These are phyloP conservation scores for Hydrocynus forskahlii DNA, from an alignment of 2,797 vertebrate genomes.

Conservation along the genomic window DNA sequence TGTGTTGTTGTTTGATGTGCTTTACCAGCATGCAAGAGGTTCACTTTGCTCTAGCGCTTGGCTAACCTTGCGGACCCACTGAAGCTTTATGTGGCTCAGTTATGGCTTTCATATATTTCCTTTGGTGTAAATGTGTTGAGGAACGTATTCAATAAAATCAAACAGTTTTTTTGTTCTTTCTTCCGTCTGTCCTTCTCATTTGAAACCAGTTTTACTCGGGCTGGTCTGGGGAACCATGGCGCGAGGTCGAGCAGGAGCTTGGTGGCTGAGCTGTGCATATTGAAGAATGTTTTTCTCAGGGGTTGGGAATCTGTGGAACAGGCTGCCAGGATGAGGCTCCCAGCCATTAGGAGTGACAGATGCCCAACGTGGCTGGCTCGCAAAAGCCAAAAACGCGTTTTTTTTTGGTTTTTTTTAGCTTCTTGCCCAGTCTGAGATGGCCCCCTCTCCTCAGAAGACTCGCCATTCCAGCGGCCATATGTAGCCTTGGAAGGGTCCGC, in stretches of 20 bases:
- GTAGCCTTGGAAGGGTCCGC: slow-evolving; percentile 57
- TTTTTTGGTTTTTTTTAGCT: slow-evolving; percentile 67
- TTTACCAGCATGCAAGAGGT: background rate
- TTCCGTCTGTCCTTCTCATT: background rate
- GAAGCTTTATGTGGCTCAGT: background rate
- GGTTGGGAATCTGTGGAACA: slow-evolving; percentile 62
- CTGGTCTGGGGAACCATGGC: slow-evolving; percentile 12
- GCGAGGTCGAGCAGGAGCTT: slow-evolving; percentile 35
- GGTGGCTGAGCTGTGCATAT: slow-evolving; percentile 58
- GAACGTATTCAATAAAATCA: background rate
- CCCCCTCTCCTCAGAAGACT: slow-evolving; percentile 67
- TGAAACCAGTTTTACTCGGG: background rate
- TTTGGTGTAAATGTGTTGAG: background rate
- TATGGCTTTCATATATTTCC: background rate
- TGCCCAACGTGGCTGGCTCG: slow-evolving; percentile 77
- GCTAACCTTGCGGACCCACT: background rate
- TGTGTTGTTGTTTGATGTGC: background rate
- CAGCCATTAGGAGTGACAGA: slow-evolving; percentile 73
- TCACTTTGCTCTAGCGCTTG: slow-evolving; percentile 8
- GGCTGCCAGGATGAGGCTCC: slow-evolving; percentile 64
- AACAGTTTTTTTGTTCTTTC: background rate
- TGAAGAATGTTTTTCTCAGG: slow-evolving; percentile 62
- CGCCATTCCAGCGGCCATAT: slow-evolving; percentile 62
- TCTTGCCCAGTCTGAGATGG: slow-evolving; percentile 66
- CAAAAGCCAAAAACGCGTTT: slow-evolving; percentile 69